phyloP scores from a whole-genome alignment of 2,888 invertebrate species.

The Odontocerum albicorne region DNA sequence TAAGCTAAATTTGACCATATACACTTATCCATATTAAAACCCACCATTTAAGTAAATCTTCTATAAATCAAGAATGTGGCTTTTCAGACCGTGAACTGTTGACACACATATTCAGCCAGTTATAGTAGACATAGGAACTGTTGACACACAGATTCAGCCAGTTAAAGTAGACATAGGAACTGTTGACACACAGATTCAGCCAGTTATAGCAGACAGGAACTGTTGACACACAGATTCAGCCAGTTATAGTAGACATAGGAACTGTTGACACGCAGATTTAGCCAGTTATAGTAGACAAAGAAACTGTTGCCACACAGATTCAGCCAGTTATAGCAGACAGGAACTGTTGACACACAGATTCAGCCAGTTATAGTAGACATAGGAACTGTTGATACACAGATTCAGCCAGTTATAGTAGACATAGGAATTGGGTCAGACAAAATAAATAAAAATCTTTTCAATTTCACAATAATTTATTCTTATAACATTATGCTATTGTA shows the following conservation, averaged over 20 bases:
- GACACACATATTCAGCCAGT: no score
- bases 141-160: not conserved
- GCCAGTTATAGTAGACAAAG: not conserved
- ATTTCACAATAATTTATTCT: conserved; percentile 33
- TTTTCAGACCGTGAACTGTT: no score
- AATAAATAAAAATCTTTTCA: conserved; percentile 9
- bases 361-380: not conserved
- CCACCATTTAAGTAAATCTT: no score
- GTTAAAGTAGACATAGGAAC: not conserved
- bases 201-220: not conserved
- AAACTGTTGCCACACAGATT: not conserved
- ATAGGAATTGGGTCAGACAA: not conserved
- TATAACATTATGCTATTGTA: conserved; percentile 24
- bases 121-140: not conserved
- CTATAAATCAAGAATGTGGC: no score
- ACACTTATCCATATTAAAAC: no score
- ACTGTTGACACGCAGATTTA: not conserved
- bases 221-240: no score
- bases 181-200: not conserved
- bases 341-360: no score
- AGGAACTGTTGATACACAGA: no score
- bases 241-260: not conserved
- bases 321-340: not conserved
- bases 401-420: no score
- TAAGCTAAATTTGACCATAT: no score